These are phyloP conservation scores for Spea bombifrons DNA, from an alignment of 2,113 vertebrate species.

Conservation along the genomic window DNA sequence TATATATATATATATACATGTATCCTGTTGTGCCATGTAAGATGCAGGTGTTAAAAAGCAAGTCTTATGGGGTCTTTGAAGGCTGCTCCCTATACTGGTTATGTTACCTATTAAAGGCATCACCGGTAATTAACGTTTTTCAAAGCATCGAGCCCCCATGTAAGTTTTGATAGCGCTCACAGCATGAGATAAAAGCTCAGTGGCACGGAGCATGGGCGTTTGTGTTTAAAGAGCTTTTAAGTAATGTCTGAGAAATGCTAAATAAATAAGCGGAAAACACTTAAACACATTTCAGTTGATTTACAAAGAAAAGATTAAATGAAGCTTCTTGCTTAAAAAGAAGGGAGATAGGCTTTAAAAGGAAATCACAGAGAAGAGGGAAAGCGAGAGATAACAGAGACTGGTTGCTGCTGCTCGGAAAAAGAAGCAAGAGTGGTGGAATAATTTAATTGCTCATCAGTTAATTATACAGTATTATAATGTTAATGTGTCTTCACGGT, in stretches of 20 bases:
- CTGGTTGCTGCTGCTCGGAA: slow-evolving; percentile 75
- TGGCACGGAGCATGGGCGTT: slow-evolving; percentile 3
- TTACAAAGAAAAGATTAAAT: slow-evolving; percentile 45
- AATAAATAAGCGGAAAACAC: slow-evolving; percentile 44
- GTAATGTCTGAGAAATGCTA: slow-evolving; percentile 12
- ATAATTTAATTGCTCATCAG: slow-evolving; percentile 94
- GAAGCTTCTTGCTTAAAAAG: slow-evolving; percentile 57
- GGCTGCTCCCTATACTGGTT: not conserved
- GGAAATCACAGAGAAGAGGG: slow-evolving; percentile 62
- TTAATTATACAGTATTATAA: slow-evolving; percentile 89
- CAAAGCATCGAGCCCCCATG: not conserved
- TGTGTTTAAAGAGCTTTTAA: slow-evolving; percentile 17
- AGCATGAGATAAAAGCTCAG: not conserved
- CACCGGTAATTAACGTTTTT: not conserved
- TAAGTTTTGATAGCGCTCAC: no score
- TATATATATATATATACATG: no score
- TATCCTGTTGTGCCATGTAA: no score
- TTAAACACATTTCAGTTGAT: slow-evolving; percentile 39
- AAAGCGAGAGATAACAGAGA: slow-evolving; percentile 67
- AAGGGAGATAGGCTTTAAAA: slow-evolving; percentile 56
- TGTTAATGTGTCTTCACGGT: slow-evolving; percentile 88
- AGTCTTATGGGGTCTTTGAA: no score
- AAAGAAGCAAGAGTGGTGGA: slow-evolving; percentile 79
- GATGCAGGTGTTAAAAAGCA: no score
- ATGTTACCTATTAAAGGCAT: not conserved